These are phyloP conservation scores for Chlorops oryzae DNA, from an alignment of 1,140 invertebrate genomes.

Conservation along the genomic window DNA sequence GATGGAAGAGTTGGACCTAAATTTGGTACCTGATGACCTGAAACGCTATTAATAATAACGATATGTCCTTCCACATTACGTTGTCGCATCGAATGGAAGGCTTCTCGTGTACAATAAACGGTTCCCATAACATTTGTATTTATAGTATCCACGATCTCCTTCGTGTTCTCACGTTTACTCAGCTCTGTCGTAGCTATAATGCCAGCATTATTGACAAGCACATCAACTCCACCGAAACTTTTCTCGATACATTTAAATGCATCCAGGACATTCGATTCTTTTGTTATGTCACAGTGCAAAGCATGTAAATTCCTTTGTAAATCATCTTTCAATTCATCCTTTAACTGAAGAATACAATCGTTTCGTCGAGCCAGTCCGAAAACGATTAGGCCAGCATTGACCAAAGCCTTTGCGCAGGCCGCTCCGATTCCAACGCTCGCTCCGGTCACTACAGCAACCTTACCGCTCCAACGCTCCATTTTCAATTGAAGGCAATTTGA, in stretches of 20 bases:
- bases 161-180: constrained; percentile 47
- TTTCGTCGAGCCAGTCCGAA: constrained; percentile 63
- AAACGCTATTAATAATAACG: constrained; percentile 38
- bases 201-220: constrained; percentile 72
- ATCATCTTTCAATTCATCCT: constrained; percentile 16
- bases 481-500: too few relatives aligned
- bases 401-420: constrained; percentile 46
- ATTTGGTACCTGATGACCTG: constrained; percentile 42
- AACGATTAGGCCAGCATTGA: constrained; percentile 56
- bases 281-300: constrained; percentile 56
- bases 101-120: constrained; percentile 60
- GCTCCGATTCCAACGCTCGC: constrained; percentile 57
- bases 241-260: constrained; percentile 60
- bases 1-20: constrained; percentile 35
- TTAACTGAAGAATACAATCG: constrained; percentile 53
- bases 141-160: constrained; percentile 46
- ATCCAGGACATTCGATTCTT: constrained; percentile 58
- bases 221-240: constrained; percentile 59
- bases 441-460: constrained; percentile 42
- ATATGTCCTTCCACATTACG: constrained; percentile 62
- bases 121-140: constrained; percentile 66
- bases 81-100: constrained; percentile 61
- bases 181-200: constrained; percentile 50
- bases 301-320: constrained; percentile 48
- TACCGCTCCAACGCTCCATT: constrained; percentile 44